Base-by-base conservation (phyloP, 2,113 vertebrate genomes). In the Coryphaenoides rupestris region DNA sequence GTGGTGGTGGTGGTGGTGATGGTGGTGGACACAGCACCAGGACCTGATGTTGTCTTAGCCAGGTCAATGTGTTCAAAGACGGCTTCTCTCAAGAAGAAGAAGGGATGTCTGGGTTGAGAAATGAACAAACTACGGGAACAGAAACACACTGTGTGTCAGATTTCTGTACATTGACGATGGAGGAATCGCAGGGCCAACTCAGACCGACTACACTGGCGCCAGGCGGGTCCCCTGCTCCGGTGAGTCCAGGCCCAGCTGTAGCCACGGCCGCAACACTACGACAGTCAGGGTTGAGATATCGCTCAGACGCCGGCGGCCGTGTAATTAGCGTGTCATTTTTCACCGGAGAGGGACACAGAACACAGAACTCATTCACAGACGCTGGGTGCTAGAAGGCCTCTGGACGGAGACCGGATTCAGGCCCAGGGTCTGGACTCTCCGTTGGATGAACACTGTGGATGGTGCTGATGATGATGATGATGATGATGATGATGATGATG, bases 101-200 rank as follows among this genome's bases (percentile, higher is more conserved):
- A 69, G 78, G 80, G 33, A 7, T 40, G 33, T 40, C 9, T 77
- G 66, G 64, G 52, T 58, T 50, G n/a, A 50, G n/a, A 50, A 50
- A n/a, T n/a, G n/a, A n/a, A 26, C 22, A 16, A 58, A 58, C 16
- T 40, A 40, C 33, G 21, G 23, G 22, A 58, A 19, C 5, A 16
- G n/a, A 15, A 17, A 2, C 55, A 76, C 70, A 73, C 70, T 56
- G 61, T 64, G 75, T 71, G 77, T 65, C 65, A 75, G 61, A 60
- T 76, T 81, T 60, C 40, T 75, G 68, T 50, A 66, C 70, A 58
- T 68, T 46, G 63, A 65, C 73, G 78, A 81, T 69, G 75, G 78
- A 68, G 50, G 22, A 2, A 46, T 70, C 69, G 70, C 66, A 70
- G 68, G n/a, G 16, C 61, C 49, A 49, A n/a, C 65, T 68, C 63